A percentile compares a stretch with the other conserved stretches of the same genome.
These are phyloP conservation scores for Gortyna flavago DNA, from an alignment of 2,888 invertebrate species.

Conservation along the genomic window DNA sequence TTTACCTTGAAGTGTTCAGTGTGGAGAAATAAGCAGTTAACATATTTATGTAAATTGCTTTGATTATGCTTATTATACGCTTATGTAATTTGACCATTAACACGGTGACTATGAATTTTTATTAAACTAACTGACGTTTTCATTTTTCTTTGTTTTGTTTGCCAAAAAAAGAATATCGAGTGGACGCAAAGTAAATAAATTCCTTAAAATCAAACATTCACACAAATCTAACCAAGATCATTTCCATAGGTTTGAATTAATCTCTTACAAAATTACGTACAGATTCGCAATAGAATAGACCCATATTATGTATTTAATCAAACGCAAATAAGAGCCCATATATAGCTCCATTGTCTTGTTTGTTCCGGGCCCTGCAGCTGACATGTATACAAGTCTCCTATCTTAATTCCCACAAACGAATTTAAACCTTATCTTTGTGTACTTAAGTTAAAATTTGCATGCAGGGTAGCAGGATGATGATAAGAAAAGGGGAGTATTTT, in stretches of 20 bases:
- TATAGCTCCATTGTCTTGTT: constrained; percentile 68
- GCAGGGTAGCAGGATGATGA: constrained; percentile 17
- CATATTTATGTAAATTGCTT: constrained; percentile 13
- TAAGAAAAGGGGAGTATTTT: constrained; percentile 64
- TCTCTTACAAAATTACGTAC: constrained; percentile 37
- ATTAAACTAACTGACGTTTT: neutral
- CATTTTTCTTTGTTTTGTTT: neutral
- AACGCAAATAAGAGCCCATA: constrained; percentile 69
- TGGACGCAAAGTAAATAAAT: neutral
- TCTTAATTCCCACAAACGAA: constrained; percentile 35
- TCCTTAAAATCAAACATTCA: neutral
- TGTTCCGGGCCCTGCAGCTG: constrained; percentile 66
- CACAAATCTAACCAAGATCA: neutral
- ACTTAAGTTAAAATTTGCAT: constrained; percentile 36
- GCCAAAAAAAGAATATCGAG: neutral
- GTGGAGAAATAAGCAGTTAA: constrained; percentile 16
- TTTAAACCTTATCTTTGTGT: constrained; percentile 35
- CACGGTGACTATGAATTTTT: neutral
- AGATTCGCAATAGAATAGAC: constrained; percentile 38
- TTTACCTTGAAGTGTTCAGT: constrained; percentile 24
- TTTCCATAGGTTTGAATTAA: constrained; percentile 1
- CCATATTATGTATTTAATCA: constrained; percentile 65
- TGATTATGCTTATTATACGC: constrained; percentile 16
- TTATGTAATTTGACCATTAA: neutral
- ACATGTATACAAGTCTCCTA: constrained; percentile 66